Percentiles rank a stretch among this genome's conserved stretches.
Conservation (phyloP, 64 coral and sea anemone genomes). For the Montipora cactus region DNA sequence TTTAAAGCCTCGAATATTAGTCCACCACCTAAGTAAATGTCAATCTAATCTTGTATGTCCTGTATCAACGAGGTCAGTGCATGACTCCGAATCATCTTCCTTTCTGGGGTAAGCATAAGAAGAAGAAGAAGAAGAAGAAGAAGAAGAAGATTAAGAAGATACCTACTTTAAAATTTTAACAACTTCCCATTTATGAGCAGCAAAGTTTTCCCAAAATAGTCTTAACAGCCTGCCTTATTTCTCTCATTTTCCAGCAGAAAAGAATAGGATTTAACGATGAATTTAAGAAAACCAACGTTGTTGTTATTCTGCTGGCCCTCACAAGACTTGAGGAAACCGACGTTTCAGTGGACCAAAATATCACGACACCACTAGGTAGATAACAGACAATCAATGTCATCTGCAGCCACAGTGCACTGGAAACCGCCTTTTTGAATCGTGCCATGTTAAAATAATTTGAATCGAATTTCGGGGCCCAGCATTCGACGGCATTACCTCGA, state of each 20-base stretch:
- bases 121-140: too few relatives aligned
- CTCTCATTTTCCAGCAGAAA: conserved; percentile 3
- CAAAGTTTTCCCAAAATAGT: neutral
- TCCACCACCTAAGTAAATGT: too few relatives aligned
- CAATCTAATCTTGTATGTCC: too few relatives aligned
- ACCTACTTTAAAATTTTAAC: neutral
- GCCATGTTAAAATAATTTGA: neutral
- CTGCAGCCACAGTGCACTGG: neutral
- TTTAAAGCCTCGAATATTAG: too few relatives aligned
- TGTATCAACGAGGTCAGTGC: too few relatives aligned
- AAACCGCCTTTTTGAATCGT: conserved; percentile 4
- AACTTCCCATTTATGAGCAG: neutral
- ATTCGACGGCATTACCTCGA: neutral
- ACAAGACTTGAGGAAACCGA: neutral
- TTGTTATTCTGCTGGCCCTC: neutral
- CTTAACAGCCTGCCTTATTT: neutral
- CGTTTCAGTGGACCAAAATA: neutral
- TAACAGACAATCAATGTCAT: neutral
- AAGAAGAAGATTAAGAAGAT: neutral
- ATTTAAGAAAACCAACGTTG: conserved; percentile 19
- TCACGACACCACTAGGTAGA: neutral
- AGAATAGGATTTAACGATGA: conserved; percentile 16
- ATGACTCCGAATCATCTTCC: too few relatives aligned
- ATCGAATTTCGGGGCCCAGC: too few relatives aligned
- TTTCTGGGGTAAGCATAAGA: too few relatives aligned